These are phyloP conservation scores for Hydropsyche tenuis DNA, from an alignment of 1,140 invertebrate species.

Conservation along the genomic window DNA sequence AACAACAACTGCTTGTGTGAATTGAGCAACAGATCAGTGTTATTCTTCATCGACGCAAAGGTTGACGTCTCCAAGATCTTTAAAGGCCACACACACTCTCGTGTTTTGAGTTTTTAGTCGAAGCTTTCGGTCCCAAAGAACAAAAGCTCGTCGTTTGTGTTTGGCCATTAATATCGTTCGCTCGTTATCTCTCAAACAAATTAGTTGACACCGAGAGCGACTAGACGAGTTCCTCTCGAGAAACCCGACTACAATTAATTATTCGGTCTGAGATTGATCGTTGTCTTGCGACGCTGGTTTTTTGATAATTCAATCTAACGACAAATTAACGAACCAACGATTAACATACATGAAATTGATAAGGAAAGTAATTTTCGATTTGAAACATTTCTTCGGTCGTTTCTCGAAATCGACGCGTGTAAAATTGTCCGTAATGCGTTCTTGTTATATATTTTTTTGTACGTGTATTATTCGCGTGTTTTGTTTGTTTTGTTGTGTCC, in stretches of 20 bases:
- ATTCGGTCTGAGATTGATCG: no score
- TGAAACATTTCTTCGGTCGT: no score
- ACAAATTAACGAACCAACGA: no score
- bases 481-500: no score
- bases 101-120: background rate
- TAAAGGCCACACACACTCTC: background rate
- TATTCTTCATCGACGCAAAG: background rate
- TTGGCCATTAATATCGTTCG: conserved; percentile 23
- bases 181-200: conserved; percentile 32
- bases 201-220: conserved; percentile 27
- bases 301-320: no score
- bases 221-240: background rate
- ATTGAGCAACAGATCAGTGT: background rate
- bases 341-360: no score
- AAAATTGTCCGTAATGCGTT: no score
- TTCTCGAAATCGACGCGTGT: no score
- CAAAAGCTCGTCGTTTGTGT: conserved; percentile 16
- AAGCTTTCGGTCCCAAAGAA: background rate
- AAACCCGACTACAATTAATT: background rate
- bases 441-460: no score
- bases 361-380: no score
- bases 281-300: no score
- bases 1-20: background rate
- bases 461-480: no score
- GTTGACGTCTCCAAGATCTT: background rate